A percentile compares a stretch with the other conserved stretches of the same genome.
Evolutionary conservation across 30 jellyfish, hydroid and myxozoan species (phyloP).

Genomic region (Aurelia coerulea): DNA sequence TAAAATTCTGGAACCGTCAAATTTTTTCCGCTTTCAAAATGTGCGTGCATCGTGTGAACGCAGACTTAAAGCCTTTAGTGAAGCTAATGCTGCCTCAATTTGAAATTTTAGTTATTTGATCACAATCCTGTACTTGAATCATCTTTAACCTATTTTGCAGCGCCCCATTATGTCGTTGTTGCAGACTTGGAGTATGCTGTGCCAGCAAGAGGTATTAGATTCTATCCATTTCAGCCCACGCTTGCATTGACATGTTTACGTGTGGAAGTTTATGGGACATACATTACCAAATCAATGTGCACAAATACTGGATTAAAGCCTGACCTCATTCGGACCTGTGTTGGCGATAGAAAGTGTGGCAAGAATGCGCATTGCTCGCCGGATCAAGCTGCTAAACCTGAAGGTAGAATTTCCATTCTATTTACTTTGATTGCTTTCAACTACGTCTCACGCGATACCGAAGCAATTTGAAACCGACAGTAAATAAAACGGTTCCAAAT

Average conservation of each 20-base stretch:
- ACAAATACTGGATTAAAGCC: slow-evolving; percentile 46
- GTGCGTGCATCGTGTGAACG: no score
- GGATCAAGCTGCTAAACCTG: not conserved
- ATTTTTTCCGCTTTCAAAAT: no score
- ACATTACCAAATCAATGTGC: slow-evolving; percentile 79
- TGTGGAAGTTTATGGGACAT: slow-evolving; percentile 81
- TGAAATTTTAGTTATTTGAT: not conserved
- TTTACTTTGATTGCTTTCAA: no score
- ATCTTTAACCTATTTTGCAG: not conserved
- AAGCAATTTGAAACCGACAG: no score
- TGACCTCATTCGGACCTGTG: slow-evolving; percentile 46
- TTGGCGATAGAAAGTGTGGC: slow-evolving; percentile 83
- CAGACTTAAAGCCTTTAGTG: no score
- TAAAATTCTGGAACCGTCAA: no score
- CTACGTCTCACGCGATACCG: no score
- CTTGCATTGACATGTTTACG: slow-evolving; percentile 65
- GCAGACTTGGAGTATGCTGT: slow-evolving; percentile 61
- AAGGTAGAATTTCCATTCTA: no score
- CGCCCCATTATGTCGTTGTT: slow-evolving; percentile 36
- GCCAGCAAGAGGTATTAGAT: slow-evolving; percentile 81
- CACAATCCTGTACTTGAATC: not conserved
- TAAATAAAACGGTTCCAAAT: no score
- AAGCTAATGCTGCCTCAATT: no score
- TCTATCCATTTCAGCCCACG: slow-evolving; percentile 60
- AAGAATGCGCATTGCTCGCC: slow-evolving; percentile 65